Evolutionary conservation across 2,888 invertebrate species (phyloP).

Genomic region (Isoperla grammatica): DNA sequence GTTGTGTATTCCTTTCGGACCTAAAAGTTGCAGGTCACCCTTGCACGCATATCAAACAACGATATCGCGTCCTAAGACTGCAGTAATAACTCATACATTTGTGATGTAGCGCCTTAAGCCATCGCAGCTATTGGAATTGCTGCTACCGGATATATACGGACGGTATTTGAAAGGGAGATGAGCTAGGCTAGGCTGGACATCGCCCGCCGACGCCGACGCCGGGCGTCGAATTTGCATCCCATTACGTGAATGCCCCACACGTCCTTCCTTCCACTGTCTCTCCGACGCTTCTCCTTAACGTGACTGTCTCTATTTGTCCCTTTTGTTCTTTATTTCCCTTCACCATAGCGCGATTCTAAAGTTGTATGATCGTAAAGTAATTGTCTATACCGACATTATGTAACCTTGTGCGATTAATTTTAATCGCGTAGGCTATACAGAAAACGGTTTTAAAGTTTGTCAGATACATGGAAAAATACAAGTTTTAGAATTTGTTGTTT

Average conservation of each 20-base stretch:
- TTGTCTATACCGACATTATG: no score
- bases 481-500: background rate
- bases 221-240: slow-evolving; percentile 13
- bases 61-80: slow-evolving; percentile 1
- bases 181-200: slow-evolving; percentile 8
- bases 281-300: background rate
- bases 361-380: no score
- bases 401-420: no score
- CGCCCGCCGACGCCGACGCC: background rate
- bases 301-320: no score
- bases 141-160: background rate
- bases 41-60: background rate
- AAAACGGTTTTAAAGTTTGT: no score
- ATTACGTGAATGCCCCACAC: slow-evolving; percentile 5
- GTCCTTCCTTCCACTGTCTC: background rate
- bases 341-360: no score
- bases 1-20: no score
- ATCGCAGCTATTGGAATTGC: slow-evolving; percentile 6
- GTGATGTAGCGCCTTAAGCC: background rate
- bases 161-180: slow-evolving; percentile 13
- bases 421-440: no score
- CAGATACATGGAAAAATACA: background rate
- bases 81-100: slow-evolving; percentile 4
- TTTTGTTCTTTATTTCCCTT: no score
- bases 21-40: no score